Evolutionary conservation across 2,113 vertebrate genomes (phyloP).

Genomic region (Charina bottae): DNA sequence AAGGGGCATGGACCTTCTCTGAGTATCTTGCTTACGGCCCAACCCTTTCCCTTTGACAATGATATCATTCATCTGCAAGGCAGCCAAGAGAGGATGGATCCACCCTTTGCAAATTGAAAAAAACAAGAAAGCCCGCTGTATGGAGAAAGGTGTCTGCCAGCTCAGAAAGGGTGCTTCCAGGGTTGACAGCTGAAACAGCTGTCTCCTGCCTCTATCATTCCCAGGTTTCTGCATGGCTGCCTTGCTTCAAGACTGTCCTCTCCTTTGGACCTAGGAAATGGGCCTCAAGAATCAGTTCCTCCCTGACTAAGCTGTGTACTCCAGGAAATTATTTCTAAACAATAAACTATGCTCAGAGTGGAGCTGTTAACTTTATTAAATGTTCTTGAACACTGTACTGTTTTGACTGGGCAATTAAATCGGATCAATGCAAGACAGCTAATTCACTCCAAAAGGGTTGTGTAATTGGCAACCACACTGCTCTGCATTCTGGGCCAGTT

Average conservation of each 20-base stretch:
- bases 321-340: slow-evolving; percentile 17
- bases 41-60: neutral
- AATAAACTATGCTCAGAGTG: neutral
- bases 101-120: neutral
- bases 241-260: neutral
- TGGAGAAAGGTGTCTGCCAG: neutral
- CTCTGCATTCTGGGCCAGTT: neutral
- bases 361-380: slow-evolving; percentile 12
- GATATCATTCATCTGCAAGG: no score
- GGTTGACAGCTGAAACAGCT: neutral
- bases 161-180: neutral
- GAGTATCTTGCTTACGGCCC: neutral
- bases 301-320: neutral
- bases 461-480: neutral
- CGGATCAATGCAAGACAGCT: slow-evolving; percentile 1
- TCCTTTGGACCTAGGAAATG: neutral
- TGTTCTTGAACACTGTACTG: neutral
- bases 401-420: slow-evolving; percentile 32
- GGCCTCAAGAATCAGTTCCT: neutral
- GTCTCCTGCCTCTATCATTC: neutral
- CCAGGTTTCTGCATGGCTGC: neutral
- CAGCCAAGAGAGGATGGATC: neutral
- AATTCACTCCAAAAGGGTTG: slow-evolving; percentile 14
- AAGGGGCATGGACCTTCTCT: neutral
- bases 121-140: neutral